A percentile compares a stretch with the other conserved stretches of the same genome.
phyloP scores from a whole-genome alignment of 1,140 invertebrate species.

The Lysiphlebus fabarum region DNA sequence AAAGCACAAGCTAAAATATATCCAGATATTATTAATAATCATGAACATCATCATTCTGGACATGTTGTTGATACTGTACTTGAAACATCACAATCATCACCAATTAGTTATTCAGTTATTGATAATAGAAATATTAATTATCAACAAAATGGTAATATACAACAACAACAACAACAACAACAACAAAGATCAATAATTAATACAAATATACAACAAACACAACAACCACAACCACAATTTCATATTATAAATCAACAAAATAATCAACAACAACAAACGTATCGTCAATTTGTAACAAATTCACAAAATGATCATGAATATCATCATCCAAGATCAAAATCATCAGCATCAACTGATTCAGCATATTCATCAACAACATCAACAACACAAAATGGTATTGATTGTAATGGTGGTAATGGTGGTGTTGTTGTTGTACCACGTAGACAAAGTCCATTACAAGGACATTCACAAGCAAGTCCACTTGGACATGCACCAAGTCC shows the following conservation, averaged over 20 bases:
- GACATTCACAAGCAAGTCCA: conserved; percentile 63
- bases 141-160: conserved; percentile 46
- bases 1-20: conserved; percentile 70
- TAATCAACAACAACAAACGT: conserved; percentile 52
- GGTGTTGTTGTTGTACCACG: conserved; percentile 63
- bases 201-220: conserved; percentile 42
- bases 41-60: conserved; percentile 51
- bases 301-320: conserved; percentile 63
- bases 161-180: conserved; percentile 39
- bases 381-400: conserved; percentile 61
- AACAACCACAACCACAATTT: conserved; percentile 46
- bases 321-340: conserved; percentile 63
- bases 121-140: conserved; percentile 65
- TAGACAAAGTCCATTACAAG: conserved; percentile 66
- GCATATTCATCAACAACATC: conserved; percentile 61
- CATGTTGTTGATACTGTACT: too few relatives aligned
- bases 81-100: conserved; percentile 59
- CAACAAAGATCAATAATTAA: conserved; percentile 45
- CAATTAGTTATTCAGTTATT: conserved; percentile 73
- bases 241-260: conserved; percentile 39
- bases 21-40: conserved; percentile 55
- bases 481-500: conserved; percentile 70
- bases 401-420: conserved; percentile 61
- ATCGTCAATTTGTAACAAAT: conserved; percentile 61
- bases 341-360: conserved; percentile 62